Evolutionary conservation across 2,888 invertebrate genomes (phyloP).

Genomic region (Leptinotarsa tumamoca): DNA sequence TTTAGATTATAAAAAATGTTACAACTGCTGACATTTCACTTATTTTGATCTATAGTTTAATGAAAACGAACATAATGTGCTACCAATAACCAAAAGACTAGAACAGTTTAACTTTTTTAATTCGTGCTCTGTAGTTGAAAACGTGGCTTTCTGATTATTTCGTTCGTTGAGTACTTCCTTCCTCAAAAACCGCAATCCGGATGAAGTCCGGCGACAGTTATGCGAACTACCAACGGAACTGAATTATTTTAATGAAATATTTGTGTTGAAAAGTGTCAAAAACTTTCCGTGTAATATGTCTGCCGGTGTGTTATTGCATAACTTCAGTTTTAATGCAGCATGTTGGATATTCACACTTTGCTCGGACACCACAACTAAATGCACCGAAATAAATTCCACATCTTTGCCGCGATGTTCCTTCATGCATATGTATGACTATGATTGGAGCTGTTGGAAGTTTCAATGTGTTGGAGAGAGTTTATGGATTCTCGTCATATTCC

Average conservation of each 20-base stretch:
- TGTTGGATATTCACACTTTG: constrained; percentile 23
- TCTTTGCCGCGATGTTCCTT: neutral
- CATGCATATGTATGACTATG: constrained; percentile 1
- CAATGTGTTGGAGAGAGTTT: no score
- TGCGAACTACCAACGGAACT: constrained; percentile 17
- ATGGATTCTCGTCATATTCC: no score
- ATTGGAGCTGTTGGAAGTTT: neutral
- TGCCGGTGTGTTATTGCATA: constrained; percentile 32
- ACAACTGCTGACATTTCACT: no score
- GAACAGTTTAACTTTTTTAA: no score
- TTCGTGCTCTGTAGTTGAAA: no score
- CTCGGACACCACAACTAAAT: constrained; percentile 22
- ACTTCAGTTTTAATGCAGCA: constrained; percentile 27
- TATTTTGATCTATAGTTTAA: no score
- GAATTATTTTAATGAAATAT: constrained; percentile 35
- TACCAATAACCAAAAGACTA: no score
- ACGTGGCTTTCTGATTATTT: neutral
- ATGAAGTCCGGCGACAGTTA: neutral
- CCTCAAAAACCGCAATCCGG: neutral
- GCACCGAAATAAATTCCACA: constrained; percentile 16
- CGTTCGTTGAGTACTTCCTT: neutral
- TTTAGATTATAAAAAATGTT: no score
- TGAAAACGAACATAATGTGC: no score
- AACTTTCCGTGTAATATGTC: constrained; percentile 24
- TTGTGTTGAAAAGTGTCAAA: constrained; percentile 31